Percentiles rank a stretch among this genome's conserved stretches.
Conservation (phyloP, 2,113 vertebrate species). For the Patagioenas fasciata region DNA sequence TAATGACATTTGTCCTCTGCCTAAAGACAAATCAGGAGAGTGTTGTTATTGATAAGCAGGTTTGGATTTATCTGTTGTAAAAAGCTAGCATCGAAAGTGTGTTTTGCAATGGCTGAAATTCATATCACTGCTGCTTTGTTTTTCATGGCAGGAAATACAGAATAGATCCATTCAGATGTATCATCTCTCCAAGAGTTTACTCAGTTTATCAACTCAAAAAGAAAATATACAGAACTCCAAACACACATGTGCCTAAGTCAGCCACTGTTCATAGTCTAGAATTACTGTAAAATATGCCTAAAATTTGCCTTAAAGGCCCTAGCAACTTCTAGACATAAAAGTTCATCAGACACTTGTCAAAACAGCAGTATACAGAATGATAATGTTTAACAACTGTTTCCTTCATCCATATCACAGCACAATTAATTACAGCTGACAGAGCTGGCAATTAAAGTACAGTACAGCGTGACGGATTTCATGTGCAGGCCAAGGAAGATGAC, state of each 20-base stretch:
- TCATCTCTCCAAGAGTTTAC: neutral
- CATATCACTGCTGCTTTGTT: neutral
- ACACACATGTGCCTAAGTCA: neutral
- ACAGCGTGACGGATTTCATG: rapidly evolving
- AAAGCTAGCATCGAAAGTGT: neutral
- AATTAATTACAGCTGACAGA: neutral
- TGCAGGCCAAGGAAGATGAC: neutral
- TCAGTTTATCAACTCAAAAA: neutral
- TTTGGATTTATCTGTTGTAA: neutral
- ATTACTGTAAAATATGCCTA: neutral
- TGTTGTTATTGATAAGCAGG: neutral
- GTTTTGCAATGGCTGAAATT: neutral
- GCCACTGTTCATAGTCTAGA: neutral
- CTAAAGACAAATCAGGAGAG: neutral
- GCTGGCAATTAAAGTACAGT: neutral
- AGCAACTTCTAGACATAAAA: neutral
- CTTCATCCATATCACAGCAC: neutral
- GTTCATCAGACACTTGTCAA: rapidly evolving
- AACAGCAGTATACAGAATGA: neutral
- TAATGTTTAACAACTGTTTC: neutral
- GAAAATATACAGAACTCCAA: neutral
- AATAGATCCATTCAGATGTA: neutral
- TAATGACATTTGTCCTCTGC: neutral
- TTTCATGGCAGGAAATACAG: neutral
- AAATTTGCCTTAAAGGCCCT: neutral